Evolutionary conservation across 1,140 invertebrate genomes (phyloP).

Genomic region (Leptoteleia sp.): DNA sequence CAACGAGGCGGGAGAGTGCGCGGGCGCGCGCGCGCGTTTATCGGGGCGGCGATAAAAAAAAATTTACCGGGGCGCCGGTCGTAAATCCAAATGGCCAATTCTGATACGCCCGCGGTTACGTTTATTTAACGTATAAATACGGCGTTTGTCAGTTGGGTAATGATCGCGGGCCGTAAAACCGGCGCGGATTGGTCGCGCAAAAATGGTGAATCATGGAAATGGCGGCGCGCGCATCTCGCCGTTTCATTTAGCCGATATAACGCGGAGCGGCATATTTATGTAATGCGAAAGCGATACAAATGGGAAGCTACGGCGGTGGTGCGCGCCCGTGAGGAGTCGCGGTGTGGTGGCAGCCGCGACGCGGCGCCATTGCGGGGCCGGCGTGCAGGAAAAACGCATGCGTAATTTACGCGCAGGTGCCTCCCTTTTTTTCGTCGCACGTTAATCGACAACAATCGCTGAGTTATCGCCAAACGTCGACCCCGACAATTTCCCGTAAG

Average conservation of each 20-base stretch:
- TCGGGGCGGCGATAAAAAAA: conserved; percentile 11
- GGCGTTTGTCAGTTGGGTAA: conserved; percentile 38
- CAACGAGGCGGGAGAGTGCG: no score
- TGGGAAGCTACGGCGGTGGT: conserved; percentile 50
- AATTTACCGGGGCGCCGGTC: conserved; percentile 12
- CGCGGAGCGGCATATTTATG: conserved; percentile 56
- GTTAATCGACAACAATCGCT: conserved; percentile 49
- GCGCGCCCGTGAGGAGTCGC: no score
- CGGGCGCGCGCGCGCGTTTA: conserved; percentile 34
- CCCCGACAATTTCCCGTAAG: background rate
- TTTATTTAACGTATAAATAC: conserved; percentile 34
- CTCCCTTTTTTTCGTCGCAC: conserved; percentile 23
- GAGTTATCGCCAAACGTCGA: conserved; percentile 35
- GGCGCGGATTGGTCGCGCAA: conserved; percentile 15
- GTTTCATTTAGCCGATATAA: conserved; percentile 53
- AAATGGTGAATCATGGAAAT: conserved; percentile 47
- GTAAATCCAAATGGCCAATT: conserved; percentile 38
- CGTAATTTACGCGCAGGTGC: conserved; percentile 42
- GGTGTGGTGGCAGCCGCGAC: no score
- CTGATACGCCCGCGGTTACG: conserved; percentile 14
- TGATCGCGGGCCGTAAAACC: conserved; percentile 3
- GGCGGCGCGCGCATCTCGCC: conserved; percentile 17
- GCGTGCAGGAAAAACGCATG: conserved; percentile 29
- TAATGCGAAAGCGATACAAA: conserved; percentile 60
- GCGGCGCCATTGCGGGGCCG: conserved; percentile 40